Evolutionary conservation across 2,113 vertebrate species (phyloP), one percentile per base, ranked within the genome.

Genomic region (Solenodon paradoxus): DNA sequence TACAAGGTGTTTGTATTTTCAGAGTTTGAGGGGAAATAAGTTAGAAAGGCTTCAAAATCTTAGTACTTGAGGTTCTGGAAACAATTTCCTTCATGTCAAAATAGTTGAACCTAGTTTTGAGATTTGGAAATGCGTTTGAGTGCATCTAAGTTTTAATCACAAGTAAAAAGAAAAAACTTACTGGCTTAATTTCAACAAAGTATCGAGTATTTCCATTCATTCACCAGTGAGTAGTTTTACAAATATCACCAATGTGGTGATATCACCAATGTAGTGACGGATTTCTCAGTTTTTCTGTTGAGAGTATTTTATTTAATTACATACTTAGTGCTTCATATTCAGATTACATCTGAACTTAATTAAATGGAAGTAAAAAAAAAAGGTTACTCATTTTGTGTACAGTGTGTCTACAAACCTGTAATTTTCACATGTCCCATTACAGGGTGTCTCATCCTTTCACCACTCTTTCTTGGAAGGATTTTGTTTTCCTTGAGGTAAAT

Each of bases 91-190:
- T 51, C 35, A 17, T 94, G 35, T 92, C 45, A 83, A 63, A 71
- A 93, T 93, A 93, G 16, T 81, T 89, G 55, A 83, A 8, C 64
- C 28, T 93, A 79, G 64, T 45, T 88, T 95, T 88, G 7, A 51
- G 22, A 78, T 57, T 92, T 89, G 17, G 9, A 63, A 79, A 32
- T 72, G 3, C 9, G 53, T 89, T 30, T 88, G 57, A 40, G 11
- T 92, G 53, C 63, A 80, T 71, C 40, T 63, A n/a, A 71, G 53
- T 71, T n/a, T 79, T 86, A 86, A 40, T 90, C 35, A 74, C n/a
- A n/a, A n/a, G n/a, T n/a, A n/a, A n/a, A n/a, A n/a, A n/a, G n/a
- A n/a, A n/a, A n/a, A n/a, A n/a, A n/a, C n/a, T n/a, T n/a, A n/a
- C n/a, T n/a, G n/a, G n/a, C n/a, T n/a, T n/a, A n/a, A n/a, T n/a